These are phyloP conservation scores for Decapterus maruadsi DNA, from an alignment of 2,797 vertebrate genomes.

Conservation along the genomic window DNA sequence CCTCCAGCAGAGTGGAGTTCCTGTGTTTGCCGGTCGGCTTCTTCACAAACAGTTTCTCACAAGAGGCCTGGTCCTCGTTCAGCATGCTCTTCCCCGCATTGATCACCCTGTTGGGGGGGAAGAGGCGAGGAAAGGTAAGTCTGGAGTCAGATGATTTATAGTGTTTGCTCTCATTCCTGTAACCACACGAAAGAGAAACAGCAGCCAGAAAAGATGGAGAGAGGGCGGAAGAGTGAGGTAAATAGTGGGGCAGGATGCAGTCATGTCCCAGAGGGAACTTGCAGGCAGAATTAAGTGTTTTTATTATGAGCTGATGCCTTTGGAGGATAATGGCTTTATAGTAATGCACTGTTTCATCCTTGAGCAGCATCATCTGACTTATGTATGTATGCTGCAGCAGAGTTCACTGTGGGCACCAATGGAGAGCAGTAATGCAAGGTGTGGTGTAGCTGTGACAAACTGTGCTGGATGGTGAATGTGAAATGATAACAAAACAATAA, in stretches of 20 bases:
- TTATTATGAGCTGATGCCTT: constrained; percentile 68
- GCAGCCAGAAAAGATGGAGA: constrained; percentile 33
- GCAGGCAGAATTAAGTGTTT: constrained; percentile 72
- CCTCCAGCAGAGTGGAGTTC: constrained; percentile 79
- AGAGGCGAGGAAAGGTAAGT: constrained; percentile 31
- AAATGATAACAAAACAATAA: background rate
- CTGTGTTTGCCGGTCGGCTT: constrained; percentile 83
- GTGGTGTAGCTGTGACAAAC: background rate
- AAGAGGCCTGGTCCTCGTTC: constrained; percentile 98
- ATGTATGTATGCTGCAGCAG: constrained; percentile 25
- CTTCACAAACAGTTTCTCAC: constrained; percentile 93
- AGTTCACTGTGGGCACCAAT: constrained; percentile 4
- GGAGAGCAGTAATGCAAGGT: background rate
- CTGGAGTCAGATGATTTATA: constrained; percentile 41
- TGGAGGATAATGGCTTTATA: constrained; percentile 70
- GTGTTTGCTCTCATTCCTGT: constrained; percentile 31
- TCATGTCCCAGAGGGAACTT: constrained; percentile 64
- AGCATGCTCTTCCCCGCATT: constrained; percentile 98
- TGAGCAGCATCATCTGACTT: constrained; percentile 32
- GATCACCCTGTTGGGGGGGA: constrained; percentile 89
- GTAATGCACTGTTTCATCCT: constrained; percentile 62
- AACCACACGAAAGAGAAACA: constrained; percentile 45
- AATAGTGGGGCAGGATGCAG: constrained; percentile 58
- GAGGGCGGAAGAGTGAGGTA: constrained; percentile 17
- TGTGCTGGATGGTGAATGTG: background rate